Percentiles rank a stretch among this genome's conserved stretches.
These are phyloP conservation scores for Eira barbara DNA, from an alignment of 2,113 vertebrate species.

Conservation along the genomic window DNA sequence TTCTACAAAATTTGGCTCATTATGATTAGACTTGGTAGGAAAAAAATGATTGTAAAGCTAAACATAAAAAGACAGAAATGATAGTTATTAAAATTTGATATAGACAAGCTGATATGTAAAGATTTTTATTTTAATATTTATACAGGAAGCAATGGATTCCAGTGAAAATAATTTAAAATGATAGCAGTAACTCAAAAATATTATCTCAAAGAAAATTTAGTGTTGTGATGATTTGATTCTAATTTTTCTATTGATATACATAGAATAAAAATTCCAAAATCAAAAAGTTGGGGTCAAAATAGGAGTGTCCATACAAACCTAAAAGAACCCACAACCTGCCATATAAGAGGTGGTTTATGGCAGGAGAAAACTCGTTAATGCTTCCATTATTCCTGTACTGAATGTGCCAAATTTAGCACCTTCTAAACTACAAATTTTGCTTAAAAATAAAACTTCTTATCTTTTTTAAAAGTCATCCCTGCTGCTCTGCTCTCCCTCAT, in stretches of 20 bases:
- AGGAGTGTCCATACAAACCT: background rate
- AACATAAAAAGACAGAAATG: background rate
- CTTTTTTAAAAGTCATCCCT: background rate
- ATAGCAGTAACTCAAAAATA: background rate
- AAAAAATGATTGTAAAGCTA: background rate
- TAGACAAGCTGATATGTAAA: background rate
- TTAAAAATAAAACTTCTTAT: background rate
- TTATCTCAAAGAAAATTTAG: background rate
- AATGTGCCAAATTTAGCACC: background rate
- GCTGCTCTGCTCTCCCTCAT: background rate
- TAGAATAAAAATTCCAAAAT: background rate
- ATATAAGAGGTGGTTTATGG: background rate
- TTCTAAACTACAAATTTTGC: background rate
- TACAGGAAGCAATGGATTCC: background rate
- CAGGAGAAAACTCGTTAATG: background rate
- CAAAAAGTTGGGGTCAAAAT: background rate
- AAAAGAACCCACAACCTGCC: background rate
- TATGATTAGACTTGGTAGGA: background rate
- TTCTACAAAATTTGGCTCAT: background rate
- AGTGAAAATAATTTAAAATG: background rate
- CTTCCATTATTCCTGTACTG: accelerated
- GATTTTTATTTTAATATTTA: background rate
- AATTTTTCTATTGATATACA: background rate
- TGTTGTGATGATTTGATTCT: background rate
- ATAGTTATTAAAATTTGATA: background rate